Conservation (phyloP, 2,888 invertebrate species). For the Deroplatys truncata region DNA sequence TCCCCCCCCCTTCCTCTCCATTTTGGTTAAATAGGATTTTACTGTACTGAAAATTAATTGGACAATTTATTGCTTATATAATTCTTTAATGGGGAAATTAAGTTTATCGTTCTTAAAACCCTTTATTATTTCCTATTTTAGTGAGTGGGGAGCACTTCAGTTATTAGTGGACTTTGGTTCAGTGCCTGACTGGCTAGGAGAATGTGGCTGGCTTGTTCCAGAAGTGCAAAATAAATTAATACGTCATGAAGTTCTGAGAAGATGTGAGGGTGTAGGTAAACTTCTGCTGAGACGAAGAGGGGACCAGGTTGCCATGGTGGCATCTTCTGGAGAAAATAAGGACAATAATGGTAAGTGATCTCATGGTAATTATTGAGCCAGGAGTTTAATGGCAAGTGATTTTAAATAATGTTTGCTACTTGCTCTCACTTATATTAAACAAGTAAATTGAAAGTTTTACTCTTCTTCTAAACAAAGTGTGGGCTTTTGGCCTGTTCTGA, state of each 20-base stretch:
- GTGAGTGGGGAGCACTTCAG: conserved; percentile 72
- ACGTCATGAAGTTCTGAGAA: conserved; percentile 53
- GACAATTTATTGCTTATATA: too few relatives aligned
- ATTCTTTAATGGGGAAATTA: background rate
- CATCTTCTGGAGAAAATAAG: conserved; percentile 30
- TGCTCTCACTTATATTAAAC: too few relatives aligned
- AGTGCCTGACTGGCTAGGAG: conserved; percentile 69
- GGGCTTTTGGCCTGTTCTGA: too few relatives aligned
- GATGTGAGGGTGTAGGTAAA: conserved; percentile 83
- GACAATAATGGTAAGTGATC: background rate
- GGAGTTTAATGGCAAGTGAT: too few relatives aligned
- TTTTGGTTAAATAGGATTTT: too few relatives aligned
- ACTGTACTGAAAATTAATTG: too few relatives aligned
- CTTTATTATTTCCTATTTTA: conserved; percentile 32
- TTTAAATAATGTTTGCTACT: too few relatives aligned
- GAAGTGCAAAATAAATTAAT: conserved; percentile 40
- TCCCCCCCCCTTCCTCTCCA: too few relatives aligned
- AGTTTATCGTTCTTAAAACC: background rate
- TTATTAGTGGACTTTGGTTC: conserved; percentile 77
- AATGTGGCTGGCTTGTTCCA: conserved; percentile 39
- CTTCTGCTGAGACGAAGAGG: conserved; percentile 75
- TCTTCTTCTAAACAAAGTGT: too few relatives aligned
- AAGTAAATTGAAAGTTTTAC: too few relatives aligned
- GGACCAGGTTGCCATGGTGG: conserved; percentile 74
- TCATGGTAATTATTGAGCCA: too few relatives aligned